Conservation (phyloP, 2,888 invertebrate species). For the Acanthosepion lycidas region DNA sequence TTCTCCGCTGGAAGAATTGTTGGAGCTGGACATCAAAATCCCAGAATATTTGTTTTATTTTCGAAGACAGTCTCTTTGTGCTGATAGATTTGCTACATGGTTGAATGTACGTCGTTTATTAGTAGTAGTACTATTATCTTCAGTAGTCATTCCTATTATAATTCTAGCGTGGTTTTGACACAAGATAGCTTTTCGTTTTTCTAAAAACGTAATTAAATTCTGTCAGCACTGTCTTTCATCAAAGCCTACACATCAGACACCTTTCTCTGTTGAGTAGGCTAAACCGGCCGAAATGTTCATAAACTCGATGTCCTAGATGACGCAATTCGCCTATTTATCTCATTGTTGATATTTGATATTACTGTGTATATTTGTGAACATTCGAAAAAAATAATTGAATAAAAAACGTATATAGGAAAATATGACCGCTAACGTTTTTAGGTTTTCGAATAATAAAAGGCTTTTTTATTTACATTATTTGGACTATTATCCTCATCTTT, state of each 20-base stretch:
- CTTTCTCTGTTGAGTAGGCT: too few relatives aligned
- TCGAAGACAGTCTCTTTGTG: too few relatives aligned
- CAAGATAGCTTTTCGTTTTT: background rate
- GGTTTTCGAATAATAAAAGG: background rate
- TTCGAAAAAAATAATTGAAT: background rate
- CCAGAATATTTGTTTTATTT: too few relatives aligned
- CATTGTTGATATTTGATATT: background rate
- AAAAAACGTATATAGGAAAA: background rate
- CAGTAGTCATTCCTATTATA: too few relatives aligned
- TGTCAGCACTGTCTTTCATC: background rate
- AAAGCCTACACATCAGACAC: background rate
- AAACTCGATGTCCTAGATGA: background rate
- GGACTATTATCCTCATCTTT: too few relatives aligned
- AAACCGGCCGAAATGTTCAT: background rate
- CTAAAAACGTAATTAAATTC: constrained; percentile 1
- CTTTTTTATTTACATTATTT: too few relatives aligned
- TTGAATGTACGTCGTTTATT: too few relatives aligned
- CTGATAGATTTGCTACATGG: too few relatives aligned
- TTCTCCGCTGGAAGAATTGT: too few relatives aligned
- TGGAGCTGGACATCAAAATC: too few relatives aligned
- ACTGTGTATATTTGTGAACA: background rate
- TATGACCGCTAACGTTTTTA: background rate
- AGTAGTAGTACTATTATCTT: too few relatives aligned
- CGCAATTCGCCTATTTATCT: background rate
- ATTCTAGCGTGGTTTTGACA: background rate